Conservation (phyloP, 2,888 invertebrate genomes). For the Trissonchulus latispiculum region DNA sequence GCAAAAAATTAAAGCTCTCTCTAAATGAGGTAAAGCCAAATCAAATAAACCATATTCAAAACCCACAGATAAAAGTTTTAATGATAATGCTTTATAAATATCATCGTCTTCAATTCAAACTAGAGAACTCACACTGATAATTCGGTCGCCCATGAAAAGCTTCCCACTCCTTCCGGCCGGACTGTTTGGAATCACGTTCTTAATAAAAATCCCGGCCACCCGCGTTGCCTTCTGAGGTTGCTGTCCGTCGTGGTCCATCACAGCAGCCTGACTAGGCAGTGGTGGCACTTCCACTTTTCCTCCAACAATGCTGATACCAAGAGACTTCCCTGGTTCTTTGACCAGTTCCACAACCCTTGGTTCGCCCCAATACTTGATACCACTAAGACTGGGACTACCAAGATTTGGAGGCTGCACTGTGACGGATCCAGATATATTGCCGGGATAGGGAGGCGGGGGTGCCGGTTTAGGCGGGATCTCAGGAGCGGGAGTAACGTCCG, state of each 20-base stretch:
- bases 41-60: too few relatives aligned
- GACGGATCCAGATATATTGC: neutral
- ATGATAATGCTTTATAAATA: slow-evolving; percentile 13
- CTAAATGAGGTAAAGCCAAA: too few relatives aligned
- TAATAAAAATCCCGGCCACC: slow-evolving; percentile 91
- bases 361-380: slow-evolving; percentile 63
- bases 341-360: slow-evolving; percentile 63
- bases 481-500: neutral
- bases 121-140: slow-evolving; percentile 46
- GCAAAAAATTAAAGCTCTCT: too few relatives aligned
- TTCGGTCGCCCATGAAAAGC: slow-evolving; percentile 50
- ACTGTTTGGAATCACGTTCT: slow-evolving; percentile 83
- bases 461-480: neutral
- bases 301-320: slow-evolving; percentile 94
- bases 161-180: slow-evolving; percentile 78
- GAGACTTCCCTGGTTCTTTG: slow-evolving; percentile 63
- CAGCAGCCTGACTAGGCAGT: neutral
- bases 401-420: neutral
- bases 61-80: slow-evolving; percentile 35
- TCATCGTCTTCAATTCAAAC: neutral
- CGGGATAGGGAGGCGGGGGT: neutral
- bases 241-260: slow-evolving; percentile 30
- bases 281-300: slow-evolving; percentile 61
- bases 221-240: slow-evolving; percentile 56
- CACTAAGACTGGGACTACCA: neutral